Evolutionary conservation across 2,797 vertebrate species (phyloP), one percentile per base, ranked within the genome.

Genomic region (Podarcis siculus): DNA sequence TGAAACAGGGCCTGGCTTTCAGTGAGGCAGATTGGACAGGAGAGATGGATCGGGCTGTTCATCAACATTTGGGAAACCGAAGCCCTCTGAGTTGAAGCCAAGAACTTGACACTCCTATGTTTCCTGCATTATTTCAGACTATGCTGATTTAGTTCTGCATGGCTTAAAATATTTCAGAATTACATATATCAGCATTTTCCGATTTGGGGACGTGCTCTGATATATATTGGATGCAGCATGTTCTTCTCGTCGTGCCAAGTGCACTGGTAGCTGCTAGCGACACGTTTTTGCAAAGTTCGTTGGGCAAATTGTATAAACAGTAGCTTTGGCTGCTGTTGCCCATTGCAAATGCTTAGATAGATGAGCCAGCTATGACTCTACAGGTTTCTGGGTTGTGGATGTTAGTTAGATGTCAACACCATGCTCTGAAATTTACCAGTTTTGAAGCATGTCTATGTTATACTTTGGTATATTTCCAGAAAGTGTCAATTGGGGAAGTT

Each of bases 61-160:
- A 15, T 89, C 42, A 91, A 61, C 64, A 81, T 82, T 27, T 89
- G 86, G 77, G 77, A 89, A 91, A 90, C 75, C 4, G 45, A 71
- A 8, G 58, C 61, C 21, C n/a, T 67, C 42, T 85, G n/a, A 55
- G 55, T 25, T 23, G 35, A 15, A 84, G 66, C 87, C 87, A 88
- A 88, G 86, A 84, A 88, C 27, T 67, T 79, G 66, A 73, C 82
- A 32, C 30, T 61, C 37, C 55, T 15, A 37, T 32, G 7, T 45
- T 80, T 58, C 10, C 30, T 87, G 64, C 30, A 13, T 0, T 0
- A 37, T 23, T 75, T 83, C 78, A 32, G 66, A n/a, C 37, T 78
- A 32, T 64, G 27, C 32, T 8, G 10, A 17, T 75, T 91, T 92
- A 3, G 0, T 4, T 85, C 72, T 81, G 0, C 6, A 0, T 39